Conservation (phyloP, 1,140 invertebrate genomes). For the Aphelenchoides besseyi region DNA sequence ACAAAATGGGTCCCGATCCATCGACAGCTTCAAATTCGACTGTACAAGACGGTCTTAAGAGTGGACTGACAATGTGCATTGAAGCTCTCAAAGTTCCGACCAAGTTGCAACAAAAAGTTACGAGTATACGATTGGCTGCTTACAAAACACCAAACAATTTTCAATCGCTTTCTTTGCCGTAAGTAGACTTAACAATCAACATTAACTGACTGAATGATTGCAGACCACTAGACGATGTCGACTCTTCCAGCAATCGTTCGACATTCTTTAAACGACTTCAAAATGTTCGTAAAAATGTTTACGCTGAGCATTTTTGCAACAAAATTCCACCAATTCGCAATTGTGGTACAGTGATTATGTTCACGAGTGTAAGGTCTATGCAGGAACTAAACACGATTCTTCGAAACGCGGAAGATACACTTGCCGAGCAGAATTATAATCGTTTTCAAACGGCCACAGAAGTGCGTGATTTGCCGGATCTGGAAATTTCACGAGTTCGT, state of each 20-base stretch:
- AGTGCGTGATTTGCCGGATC: neutral
- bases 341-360: conserved; percentile 16
- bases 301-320: neutral
- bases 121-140: neutral
- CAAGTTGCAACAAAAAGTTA: neutral
- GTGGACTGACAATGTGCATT: neutral
- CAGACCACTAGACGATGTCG: neutral
- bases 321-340: neutral
- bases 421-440: neutral
- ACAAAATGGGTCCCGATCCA: neutral
- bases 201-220: neutral
- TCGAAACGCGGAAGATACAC: neutral
- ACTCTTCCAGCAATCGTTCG: neutral
- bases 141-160: neutral
- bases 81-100: neutral
- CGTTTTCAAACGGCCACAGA: neutral
- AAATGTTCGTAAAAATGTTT: conserved; percentile 4
- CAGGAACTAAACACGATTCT: neutral
- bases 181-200: neutral
- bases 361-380: neutral
- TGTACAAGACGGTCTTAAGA: no score
- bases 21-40: neutral
- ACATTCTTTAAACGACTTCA: conserved; percentile 7
- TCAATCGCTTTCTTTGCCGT: no score
- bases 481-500: neutral